Conservation (phyloP, 2,797 vertebrate species). For the Pogonophryne albipinna region DNA sequence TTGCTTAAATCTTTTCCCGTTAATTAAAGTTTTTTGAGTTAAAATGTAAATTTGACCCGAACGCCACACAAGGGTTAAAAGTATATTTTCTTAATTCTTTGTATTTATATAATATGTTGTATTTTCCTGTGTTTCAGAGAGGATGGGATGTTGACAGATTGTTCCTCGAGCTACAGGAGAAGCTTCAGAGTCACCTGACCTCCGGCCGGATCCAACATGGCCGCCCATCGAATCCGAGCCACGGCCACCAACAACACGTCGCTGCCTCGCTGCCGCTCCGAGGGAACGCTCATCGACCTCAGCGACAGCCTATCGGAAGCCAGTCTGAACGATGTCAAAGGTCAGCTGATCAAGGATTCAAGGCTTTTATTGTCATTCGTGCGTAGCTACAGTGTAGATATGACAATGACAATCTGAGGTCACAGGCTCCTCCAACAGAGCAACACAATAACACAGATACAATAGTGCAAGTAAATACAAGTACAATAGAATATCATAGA, state of each 20-base stretch:
- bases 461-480: too few species aligned
- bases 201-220: slow-evolving; percentile 83
- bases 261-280: slow-evolving; percentile 95
- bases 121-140: slow-evolving; percentile 57
- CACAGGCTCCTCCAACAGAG: too few species aligned
- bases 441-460: too few species aligned
- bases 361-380: too few species aligned
- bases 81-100: too few species aligned
- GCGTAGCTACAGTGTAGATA: too few species aligned
- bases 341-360: slow-evolving; percentile 72
- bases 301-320: slow-evolving; percentile 89
- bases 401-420: too few species aligned
- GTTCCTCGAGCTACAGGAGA: slow-evolving; percentile 25
- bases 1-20: too few species aligned
- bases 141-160: slow-evolving; percentile 66
- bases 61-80: too few species aligned
- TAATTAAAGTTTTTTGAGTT: too few species aligned
- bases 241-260: slow-evolving; percentile 87
- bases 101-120: neutral
- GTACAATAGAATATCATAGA: too few species aligned
- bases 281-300: slow-evolving; percentile 95
- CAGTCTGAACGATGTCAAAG: slow-evolving; percentile 92
- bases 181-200: slow-evolving; percentile 26
- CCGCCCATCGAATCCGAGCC: slow-evolving; percentile 94
- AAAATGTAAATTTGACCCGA: too few species aligned